These are phyloP conservation scores for Drosophila teissieri DNA, from an alignment of 1,140 invertebrate genomes.

Conservation along the genomic window DNA sequence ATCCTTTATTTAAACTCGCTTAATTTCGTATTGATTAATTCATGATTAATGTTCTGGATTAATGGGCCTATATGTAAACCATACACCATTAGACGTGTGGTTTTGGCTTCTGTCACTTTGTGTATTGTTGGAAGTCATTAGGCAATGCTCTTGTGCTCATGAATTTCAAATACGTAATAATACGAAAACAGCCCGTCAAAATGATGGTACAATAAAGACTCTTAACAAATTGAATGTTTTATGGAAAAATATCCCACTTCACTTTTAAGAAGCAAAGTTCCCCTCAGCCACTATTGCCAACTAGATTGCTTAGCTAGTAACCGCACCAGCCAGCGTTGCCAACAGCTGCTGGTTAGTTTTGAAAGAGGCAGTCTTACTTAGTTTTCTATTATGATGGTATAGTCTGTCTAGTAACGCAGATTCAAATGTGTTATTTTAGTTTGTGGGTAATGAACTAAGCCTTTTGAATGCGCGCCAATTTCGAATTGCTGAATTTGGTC, in stretches of 20 bases:
- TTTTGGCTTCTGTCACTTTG: no score
- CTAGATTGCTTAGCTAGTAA: neutral
- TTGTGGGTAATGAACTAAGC: neutral
- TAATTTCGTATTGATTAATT: neutral
- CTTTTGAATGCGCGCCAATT: neutral
- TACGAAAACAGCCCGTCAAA: no score
- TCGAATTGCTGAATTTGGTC: neutral
- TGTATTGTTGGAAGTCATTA: no score
- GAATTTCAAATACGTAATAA: no score
- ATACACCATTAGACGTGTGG: accelerated
- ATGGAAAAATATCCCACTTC: no score
- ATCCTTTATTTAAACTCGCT: constrained; percentile 7
- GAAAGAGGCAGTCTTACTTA: neutral
- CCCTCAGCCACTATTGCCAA: neutral
- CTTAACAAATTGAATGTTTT: no score
- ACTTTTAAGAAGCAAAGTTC: neutral
- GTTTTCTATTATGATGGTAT: no score
- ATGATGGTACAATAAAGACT: no score
- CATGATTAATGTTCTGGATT: neutral
- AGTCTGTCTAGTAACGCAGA: no score
- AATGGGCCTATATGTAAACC: neutral
- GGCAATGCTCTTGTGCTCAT: no score
- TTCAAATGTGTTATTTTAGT: neutral
- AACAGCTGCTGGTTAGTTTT: neutral
- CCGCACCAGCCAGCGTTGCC: neutral